Base-by-base conservation (phyloP, 2,113 vertebrate species). In the Nothocercus julius region DNA sequence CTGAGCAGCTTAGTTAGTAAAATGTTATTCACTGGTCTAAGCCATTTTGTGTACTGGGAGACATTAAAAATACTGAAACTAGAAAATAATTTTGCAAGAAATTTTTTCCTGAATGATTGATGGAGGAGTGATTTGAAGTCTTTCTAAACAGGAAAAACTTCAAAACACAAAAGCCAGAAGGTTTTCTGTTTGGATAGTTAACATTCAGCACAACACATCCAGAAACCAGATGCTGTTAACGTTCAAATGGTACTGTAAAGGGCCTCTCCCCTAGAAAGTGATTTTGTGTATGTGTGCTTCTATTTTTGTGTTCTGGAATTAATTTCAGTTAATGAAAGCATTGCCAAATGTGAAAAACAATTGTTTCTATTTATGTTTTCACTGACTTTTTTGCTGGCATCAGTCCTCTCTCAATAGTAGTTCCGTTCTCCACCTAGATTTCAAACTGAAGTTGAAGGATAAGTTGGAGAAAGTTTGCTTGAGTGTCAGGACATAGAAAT, bases 281-380 rank as follows among this genome's bases (percentile, higher is more conserved):
- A 83, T 96, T 95, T 93, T 70, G 42, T 88, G 75, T 79, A 51
- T 91, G 56, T 28, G 45, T 11, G 76, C 16, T 97, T 97, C 76
- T 97, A 92, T 97, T 97, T 98, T 97, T 97, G 92, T 96, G 82
- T 79, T 92, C 95, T 97, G 94, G 97, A 97, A 94, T 97, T 97
- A 95, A 97, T 97, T 98, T 98, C 92, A 96, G 87, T 97, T 96
- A 91, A 95, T 96, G 92, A 97, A 95, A 94, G 70, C 36, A 2
- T 91, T 97, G 97, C 98, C 98, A 98, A 97, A 96, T 95, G 76
- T 91, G 94, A 96, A 90, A 96, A 97, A 97, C 97, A 98, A 97
- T 98, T 97, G 96, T 90, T 98, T 98, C 97, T 98, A 97, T 98
- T 98, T 98, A 95, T 97, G 94, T 96, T 97, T 98, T 98, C 38